Conservation (phyloP, 2,113 vertebrate genomes). For the Stictonetta naevosa region DNA sequence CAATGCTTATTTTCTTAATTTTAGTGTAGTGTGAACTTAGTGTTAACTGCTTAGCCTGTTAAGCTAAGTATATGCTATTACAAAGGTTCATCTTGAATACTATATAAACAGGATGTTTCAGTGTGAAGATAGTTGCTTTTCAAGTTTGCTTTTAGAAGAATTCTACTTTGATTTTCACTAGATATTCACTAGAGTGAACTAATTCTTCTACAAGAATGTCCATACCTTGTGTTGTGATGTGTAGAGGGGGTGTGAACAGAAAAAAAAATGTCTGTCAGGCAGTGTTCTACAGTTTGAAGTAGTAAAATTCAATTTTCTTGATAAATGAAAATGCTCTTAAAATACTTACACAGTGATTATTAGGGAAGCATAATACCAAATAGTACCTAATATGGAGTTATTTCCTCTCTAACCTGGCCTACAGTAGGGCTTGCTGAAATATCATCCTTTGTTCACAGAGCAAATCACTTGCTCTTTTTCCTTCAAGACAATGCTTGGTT, state of each 20-base stretch:
- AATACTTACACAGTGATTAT: background rate
- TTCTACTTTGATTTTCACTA: background rate
- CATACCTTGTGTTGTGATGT: background rate
- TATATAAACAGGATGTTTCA: background rate
- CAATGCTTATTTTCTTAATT: background rate
- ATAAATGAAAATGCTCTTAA: background rate
- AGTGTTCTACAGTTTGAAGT: background rate
- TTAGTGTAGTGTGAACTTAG: background rate
- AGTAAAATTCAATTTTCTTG: background rate
- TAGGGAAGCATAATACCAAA: background rate
- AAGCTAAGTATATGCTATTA: background rate
- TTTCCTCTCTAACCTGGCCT: background rate
- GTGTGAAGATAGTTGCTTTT: background rate
- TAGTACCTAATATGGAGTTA: background rate
- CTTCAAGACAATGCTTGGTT: background rate
- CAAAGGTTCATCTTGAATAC: background rate
- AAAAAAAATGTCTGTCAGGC: background rate
- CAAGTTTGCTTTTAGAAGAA: background rate
- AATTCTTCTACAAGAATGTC: background rate
- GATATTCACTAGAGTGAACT: background rate
- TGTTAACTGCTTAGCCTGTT: background rate
- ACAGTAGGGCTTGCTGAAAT: background rate
- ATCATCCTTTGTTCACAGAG: background rate
- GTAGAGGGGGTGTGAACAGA: background rate
- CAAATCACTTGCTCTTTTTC: background rate